phyloP scores from a whole-genome alignment of 2,113 vertebrate genomes.

The Chaetura pelagica region DNA sequence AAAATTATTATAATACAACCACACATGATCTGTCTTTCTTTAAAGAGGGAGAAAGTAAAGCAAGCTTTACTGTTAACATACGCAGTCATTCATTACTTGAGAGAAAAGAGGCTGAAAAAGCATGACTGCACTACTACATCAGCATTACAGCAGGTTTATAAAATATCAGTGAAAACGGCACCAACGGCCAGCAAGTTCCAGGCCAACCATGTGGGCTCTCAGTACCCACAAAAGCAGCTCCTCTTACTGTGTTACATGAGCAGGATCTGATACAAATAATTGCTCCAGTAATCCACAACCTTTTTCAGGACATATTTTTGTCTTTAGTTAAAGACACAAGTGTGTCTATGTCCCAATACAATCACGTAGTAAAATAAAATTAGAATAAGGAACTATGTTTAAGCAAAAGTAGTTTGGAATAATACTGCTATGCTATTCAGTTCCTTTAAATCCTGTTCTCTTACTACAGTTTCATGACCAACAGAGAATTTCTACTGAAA shows the following conservation, averaged over 20 bases:
- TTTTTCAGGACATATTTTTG: background rate
- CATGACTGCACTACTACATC: background rate
- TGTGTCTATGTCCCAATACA: background rate
- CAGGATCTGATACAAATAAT: background rate
- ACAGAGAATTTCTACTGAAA: background rate
- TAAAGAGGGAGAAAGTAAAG: background rate
- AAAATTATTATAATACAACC: slow-evolving; percentile 36
- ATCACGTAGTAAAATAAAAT: background rate
- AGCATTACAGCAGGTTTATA: background rate
- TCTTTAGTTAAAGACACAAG: background rate
- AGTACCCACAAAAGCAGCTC: background rate
- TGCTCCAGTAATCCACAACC: background rate
- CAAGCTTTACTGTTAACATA: background rate
- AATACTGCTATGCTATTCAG: background rate
- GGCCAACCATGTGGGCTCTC: background rate
- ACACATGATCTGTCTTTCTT: background rate
- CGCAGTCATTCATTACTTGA: background rate
- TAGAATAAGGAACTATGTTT: background rate
- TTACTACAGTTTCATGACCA: background rate
- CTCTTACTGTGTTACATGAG: background rate
- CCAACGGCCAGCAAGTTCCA: background rate
- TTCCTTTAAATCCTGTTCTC: background rate
- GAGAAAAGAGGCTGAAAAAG: background rate
- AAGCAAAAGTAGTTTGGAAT: background rate
- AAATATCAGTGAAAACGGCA: background rate